These are phyloP conservation scores for Platanista minor DNA, from an alignment of 2,113 vertebrate species.

Conservation along the genomic window DNA sequence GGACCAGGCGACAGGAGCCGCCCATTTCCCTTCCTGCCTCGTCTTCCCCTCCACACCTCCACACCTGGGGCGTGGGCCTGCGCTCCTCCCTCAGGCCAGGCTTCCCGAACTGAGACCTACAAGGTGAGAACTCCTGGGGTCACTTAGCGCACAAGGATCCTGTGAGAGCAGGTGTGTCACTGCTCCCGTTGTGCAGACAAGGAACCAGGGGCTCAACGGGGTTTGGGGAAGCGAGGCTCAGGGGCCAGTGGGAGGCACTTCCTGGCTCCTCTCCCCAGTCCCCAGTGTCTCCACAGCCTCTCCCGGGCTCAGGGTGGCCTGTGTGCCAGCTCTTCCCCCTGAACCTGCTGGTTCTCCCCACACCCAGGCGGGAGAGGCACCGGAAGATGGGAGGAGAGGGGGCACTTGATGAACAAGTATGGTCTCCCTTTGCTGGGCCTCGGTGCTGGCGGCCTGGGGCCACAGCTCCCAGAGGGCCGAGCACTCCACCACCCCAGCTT, in stretches of 20 bases:
- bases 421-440: not conserved
- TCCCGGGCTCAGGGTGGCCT: no score
- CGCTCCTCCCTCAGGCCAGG: not conserved
- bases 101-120: not conserved
- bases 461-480: not conserved
- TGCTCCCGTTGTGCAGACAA: not conserved
- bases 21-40: not conserved
- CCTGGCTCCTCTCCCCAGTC: not conserved
- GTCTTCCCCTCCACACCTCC: not conserved
- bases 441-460: not conserved
- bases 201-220: not conserved
- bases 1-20: not conserved
- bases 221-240: no score
- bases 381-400: not conserved
- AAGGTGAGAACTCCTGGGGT: not conserved
- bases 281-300: not conserved
- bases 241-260: not conserved
- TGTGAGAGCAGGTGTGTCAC: not conserved
- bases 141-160: no score
- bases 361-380: not conserved
- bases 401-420: not conserved
- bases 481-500: not conserved
- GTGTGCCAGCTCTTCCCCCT: not conserved
- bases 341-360: not conserved
- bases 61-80: accelerated